Evolutionary conservation across 2,888 invertebrate species (phyloP), one percentile per base, ranked within the genome.

Genomic region (Drosophila flavopinicola): DNA sequence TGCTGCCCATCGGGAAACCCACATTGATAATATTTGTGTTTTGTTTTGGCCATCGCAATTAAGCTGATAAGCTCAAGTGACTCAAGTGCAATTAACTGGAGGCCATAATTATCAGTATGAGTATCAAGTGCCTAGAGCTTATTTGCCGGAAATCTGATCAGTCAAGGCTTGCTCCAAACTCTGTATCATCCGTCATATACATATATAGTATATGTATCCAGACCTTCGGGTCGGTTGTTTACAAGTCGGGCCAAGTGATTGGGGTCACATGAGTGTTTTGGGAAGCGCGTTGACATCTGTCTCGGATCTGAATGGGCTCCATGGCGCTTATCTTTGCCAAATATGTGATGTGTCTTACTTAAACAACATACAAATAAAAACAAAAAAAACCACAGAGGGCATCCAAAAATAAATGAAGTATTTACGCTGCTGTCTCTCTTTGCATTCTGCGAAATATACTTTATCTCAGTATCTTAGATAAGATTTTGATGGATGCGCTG

Each of bases 401-500:
- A 58, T 32, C 72, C 83, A 60, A 85, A 78, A 85, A 82, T 78
- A 85, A 60, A 57, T 78, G 79, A 79, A 71, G 52, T 85, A 75
- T 78, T 82, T 78, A 78, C 85, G 66, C 56, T 29, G 39, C 13
- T 39, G 11, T 39, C 20, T 20, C 10, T 33, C 1, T 25, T 20
- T 20, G 3, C 7, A n/a, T 47, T 58, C 38, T 33, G 68, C 48
- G 44, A 70, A 70, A 68, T 45, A 39, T 47, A 38, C 23, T 42
- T 56, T 75, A 70, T 64, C 58, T 69, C 17, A 17, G 45, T 20
- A 3, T 33, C 25, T 39, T 9, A 30, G 72, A 72, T 72, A 72
- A 72, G 75, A 75, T 56, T 58, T 17, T 29, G 24, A 11, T 10
- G 49, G 33, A 51, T 52, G 54, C 4, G 20, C 20, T 20, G 15